phyloP scores from a whole-genome alignment of 2,113 vertebrate species.

The Labeo catla region DNA sequence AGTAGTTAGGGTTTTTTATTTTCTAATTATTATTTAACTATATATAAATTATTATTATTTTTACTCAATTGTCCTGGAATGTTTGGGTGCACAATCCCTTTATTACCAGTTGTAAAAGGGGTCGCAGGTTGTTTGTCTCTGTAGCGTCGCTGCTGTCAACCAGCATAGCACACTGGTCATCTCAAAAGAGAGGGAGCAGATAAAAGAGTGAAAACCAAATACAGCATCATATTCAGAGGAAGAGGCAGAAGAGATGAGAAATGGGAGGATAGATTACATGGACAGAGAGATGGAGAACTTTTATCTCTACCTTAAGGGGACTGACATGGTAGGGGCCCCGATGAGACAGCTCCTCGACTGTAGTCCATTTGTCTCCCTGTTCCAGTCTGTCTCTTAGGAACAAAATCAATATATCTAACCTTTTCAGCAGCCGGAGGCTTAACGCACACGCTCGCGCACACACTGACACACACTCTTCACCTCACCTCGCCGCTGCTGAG shows the following conservation, averaged over 20 bases:
- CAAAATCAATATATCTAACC: slow-evolving; percentile 58
- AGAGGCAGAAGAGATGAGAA: slow-evolving; percentile 46
- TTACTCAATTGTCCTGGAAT: not conserved
- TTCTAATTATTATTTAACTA: not conserved
- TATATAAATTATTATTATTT: not conserved
- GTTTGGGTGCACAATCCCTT: not conserved
- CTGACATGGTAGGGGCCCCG: slow-evolving; percentile 36
- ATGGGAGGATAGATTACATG: slow-evolving; percentile 37
- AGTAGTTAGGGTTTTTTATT: too few relatives aligned
- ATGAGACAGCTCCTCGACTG: slow-evolving; percentile 45
- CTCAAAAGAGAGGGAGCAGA: not conserved
- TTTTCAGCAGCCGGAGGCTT: slow-evolving; percentile 48
- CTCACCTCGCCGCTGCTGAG: slow-evolving; percentile 30
- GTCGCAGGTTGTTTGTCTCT: slow-evolving; percentile 19
- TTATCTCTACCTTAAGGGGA: slow-evolving; percentile 40
- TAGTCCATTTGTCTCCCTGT: slow-evolving; percentile 59
- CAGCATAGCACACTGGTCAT: slow-evolving; percentile 6
- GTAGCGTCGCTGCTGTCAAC: not conserved
- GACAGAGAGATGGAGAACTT: slow-evolving; percentile 53
- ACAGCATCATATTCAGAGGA: slow-evolving; percentile 14
- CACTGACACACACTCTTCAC: slow-evolving; percentile 45
- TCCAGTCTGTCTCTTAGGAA: slow-evolving; percentile 55
- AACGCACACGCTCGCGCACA: not conserved
- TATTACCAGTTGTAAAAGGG: not conserved
- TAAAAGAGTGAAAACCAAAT: slow-evolving; percentile 14